Percentiles rank a stretch among this genome's conserved stretches.
Conservation (phyloP, 2,113 vertebrate genomes). For the Pholis gunnellus region DNA sequence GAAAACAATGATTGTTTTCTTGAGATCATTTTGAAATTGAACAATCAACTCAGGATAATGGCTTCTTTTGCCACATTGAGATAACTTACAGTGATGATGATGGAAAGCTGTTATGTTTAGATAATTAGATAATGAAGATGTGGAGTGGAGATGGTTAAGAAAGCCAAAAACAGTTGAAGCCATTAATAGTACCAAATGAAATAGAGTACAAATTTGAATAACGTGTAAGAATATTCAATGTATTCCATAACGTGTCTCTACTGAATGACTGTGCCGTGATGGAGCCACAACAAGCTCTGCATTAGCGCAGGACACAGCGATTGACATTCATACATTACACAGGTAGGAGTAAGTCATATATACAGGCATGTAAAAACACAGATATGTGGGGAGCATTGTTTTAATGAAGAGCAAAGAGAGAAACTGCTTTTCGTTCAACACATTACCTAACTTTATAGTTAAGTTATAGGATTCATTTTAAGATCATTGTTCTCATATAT, state of each 20-base stretch:
- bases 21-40: background rate
- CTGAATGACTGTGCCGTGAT: background rate
- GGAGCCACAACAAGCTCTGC: background rate
- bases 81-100: conserved; percentile 1
- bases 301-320: background rate
- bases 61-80: background rate
- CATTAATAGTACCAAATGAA: background rate
- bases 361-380: background rate
- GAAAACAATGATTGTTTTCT: conserved; percentile 9
- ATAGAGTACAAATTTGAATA: background rate
- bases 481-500: too few relatives aligned
- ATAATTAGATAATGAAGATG: background rate
- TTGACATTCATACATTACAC: background rate
- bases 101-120: background rate
- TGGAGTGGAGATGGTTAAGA: background rate
- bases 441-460: background rate
- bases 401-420: background rate
- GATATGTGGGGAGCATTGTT: background rate
- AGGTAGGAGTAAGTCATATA: background rate
- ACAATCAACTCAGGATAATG: background rate
- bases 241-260: background rate
- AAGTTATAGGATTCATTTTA: too few relatives aligned
- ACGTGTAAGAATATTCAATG: background rate
- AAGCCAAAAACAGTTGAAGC: background rate
- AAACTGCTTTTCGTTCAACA: background rate